phyloP scores from a whole-genome alignment of 2,113 vertebrate genomes.

The Hippopotamus amphibius region DNA sequence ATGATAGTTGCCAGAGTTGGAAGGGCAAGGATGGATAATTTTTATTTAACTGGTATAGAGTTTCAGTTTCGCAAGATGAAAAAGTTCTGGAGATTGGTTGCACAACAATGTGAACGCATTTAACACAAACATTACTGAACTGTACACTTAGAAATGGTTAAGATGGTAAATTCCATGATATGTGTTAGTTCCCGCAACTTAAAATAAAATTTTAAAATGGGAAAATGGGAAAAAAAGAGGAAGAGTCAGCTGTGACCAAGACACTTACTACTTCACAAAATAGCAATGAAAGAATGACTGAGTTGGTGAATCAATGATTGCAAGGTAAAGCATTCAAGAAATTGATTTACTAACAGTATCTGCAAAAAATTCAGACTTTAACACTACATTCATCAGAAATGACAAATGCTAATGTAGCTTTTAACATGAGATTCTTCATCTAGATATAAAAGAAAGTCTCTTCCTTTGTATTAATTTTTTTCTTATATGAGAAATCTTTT shows the following conservation, averaged over 20 bases:
- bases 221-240: background rate
- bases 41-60: background rate
- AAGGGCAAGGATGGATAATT: background rate
- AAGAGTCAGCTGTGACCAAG: background rate
- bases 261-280: conserved; percentile 7
- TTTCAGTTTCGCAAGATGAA: background rate
- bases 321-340: background rate
- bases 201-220: background rate
- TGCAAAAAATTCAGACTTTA: background rate
- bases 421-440: background rate
- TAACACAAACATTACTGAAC: background rate
- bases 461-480: background rate
- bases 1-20: background rate
- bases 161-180: background rate
- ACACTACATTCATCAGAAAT: background rate
- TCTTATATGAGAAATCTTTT: background rate
- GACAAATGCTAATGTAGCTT: background rate
- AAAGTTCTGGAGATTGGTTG: background rate
- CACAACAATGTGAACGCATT: background rate
- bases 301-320: background rate
- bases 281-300: background rate
- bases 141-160: background rate
- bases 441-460: background rate
- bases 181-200: background rate
- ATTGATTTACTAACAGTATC: background rate